Percentiles rank a stretch among this genome's conserved stretches.
phyloP scores from a whole-genome alignment of 2,113 vertebrate species.

The Ia io region DNA sequence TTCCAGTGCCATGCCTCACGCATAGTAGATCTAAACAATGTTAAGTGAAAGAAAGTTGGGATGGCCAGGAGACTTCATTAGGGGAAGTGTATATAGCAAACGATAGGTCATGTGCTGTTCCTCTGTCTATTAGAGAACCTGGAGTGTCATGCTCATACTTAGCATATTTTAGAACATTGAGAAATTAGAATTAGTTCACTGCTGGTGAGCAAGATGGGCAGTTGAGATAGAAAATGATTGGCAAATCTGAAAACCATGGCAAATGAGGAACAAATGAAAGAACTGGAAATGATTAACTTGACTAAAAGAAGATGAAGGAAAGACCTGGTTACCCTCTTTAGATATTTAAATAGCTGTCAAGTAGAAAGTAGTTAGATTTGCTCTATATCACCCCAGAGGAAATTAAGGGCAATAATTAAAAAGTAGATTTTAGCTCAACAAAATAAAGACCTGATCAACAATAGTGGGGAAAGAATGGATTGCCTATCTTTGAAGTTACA shows the following conservation, averaged over 20 bases:
- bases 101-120: not conserved
- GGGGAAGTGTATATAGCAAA: not conserved
- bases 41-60: not conserved
- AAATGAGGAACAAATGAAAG: constrained; percentile 68
- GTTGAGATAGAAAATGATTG: constrained; percentile 14
- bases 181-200: not conserved
- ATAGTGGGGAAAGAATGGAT: not conserved
- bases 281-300: constrained; percentile 62
- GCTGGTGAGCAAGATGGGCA: not conserved
- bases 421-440: not conserved
- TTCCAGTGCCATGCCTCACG: not conserved
- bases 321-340: constrained; percentile 35
- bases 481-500: not conserved
- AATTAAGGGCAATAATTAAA: constrained; percentile 35
- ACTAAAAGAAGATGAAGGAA: constrained; percentile 52
- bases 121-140: not conserved
- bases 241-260: constrained; percentile 62
- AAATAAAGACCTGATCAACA: not conserved
- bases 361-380: constrained; percentile 43
- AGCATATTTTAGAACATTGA: not conserved
- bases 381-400: constrained; percentile 30
- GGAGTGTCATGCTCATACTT: not conserved
- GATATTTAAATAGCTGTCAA: constrained; percentile 57
- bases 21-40: not conserved
- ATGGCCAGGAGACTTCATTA: not conserved